Evolutionary conservation across 2,113 vertebrate genomes (phyloP).

Genomic region (Gila orcuttii): DNA sequence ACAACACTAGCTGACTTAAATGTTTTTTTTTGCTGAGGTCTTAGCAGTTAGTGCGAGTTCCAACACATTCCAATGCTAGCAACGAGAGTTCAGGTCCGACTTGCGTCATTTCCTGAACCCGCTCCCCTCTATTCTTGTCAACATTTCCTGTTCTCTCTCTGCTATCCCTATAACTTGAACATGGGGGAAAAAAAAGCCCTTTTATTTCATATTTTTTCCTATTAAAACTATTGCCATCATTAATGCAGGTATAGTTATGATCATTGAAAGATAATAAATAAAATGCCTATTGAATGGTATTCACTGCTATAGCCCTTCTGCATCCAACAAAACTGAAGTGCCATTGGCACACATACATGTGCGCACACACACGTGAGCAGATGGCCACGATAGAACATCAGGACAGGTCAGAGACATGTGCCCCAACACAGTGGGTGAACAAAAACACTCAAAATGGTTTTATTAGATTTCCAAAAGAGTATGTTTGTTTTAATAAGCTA

Average conservation of each 20-base stretch:
- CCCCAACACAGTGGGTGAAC: not conserved
- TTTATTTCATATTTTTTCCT: not conserved
- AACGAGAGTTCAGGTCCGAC: not conserved
- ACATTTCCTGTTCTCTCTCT: slow-evolving; percentile 6
- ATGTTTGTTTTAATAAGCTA: too few relatives aligned
- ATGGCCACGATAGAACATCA: slow-evolving; percentile 11
- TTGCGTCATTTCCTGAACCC: slow-evolving; percentile 7
- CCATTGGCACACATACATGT: not conserved
- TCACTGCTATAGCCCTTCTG: not conserved
- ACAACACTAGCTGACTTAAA: not conserved
- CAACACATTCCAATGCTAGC: not conserved
- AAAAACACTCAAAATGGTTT: not conserved
- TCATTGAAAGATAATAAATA: not conserved
- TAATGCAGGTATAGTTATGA: not conserved
- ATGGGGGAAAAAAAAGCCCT: not conserved
- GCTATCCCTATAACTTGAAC: not conserved
- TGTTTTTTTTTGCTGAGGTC: not conserved
- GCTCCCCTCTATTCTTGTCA: not conserved
- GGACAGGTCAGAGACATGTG: slow-evolving; percentile 11
- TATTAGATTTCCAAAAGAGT: too few relatives aligned
- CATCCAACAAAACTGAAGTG: not conserved
- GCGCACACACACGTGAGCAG: not conserved
- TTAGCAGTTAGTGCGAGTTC: not conserved
- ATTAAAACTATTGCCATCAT: not conserved
- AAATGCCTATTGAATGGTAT: not conserved